A percentile compares a stretch with the other conserved stretches of the same genome.
Evolutionary conservation across 2,113 vertebrate genomes (phyloP).

Genomic region (Mus spicilegus): DNA sequence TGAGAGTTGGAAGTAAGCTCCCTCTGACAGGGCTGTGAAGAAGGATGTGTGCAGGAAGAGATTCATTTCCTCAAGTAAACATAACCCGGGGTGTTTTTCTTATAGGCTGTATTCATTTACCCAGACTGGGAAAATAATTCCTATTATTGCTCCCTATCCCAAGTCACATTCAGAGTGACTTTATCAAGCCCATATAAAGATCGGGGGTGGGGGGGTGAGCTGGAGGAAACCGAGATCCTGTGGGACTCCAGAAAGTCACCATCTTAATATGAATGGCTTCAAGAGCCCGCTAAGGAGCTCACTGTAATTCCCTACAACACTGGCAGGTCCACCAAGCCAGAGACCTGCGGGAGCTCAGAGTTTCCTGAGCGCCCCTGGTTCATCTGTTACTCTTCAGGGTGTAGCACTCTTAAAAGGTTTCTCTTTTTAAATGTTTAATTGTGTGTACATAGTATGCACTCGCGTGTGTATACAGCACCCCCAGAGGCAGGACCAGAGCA

Average conservation of each 20-base stretch:
- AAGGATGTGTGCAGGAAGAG: conserved; percentile 38
- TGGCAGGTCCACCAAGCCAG: conserved; percentile 75
- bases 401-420: background rate
- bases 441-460: background rate
- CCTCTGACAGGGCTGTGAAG: background rate
- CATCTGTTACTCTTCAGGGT: conserved; percentile 69
- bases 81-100: conserved; percentile 45
- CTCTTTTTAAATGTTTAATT: background rate
- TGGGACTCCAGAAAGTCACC: conserved; percentile 62
- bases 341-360: conserved; percentile 79
- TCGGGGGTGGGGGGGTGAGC: background rate
- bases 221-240: background rate
- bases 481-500: too few species aligned
- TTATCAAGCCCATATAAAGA: conserved; percentile 37
- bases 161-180: background rate
- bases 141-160: background rate
- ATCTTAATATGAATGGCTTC: conserved; percentile 79
- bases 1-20: background rate
- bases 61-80: conserved; percentile 43
- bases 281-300: conserved; percentile 82
- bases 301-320: conserved; percentile 84
- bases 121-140: background rate
- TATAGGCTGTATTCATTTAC: background rate
- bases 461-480: background rate
- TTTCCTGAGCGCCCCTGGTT: conserved; percentile 78